Evolutionary conservation across 2,888 invertebrate species (phyloP).

Genomic region (Sinopyrophorus schimmeli): DNA sequence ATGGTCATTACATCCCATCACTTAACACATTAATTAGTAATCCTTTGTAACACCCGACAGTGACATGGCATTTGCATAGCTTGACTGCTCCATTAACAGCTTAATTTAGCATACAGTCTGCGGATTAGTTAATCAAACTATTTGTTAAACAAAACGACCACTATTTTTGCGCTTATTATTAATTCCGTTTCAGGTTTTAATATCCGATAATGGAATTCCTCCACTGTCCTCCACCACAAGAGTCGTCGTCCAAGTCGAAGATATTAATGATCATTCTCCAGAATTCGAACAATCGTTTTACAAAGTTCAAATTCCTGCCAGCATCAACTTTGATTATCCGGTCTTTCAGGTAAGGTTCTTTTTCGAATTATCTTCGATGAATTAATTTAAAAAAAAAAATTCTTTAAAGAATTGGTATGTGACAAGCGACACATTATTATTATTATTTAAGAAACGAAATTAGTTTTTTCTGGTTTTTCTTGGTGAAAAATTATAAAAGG

Average conservation of each 20-base stretch:
- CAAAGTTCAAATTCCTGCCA: constrained; percentile 75
- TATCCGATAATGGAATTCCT: constrained; percentile 78
- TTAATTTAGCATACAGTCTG: constrained; percentile 21
- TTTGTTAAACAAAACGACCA: constrained; percentile 6
- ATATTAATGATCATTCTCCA: constrained; percentile 87
- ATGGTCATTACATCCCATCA: constrained; percentile 35
- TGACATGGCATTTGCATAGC: constrained; percentile 32
- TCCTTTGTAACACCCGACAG: constrained; percentile 33
- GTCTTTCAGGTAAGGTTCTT: constrained; percentile 70
- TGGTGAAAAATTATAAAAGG: too few species aligned
- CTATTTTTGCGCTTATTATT: neutral
- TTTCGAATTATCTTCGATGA: too few species aligned
- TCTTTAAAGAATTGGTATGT: too few species aligned
- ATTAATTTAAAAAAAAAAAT: too few species aligned
- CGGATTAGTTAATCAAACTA: constrained; percentile 7
- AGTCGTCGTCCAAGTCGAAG: constrained; percentile 78
- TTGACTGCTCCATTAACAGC: constrained; percentile 24
- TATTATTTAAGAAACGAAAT: too few species aligned
- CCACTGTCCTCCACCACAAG: constrained; percentile 75
- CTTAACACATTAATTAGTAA: constrained; percentile 40
- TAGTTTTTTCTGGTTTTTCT: too few species aligned
- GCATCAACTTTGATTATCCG: constrained; percentile 58
- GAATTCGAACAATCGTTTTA: constrained; percentile 82
- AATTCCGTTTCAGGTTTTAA: constrained; percentile 60
- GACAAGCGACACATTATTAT: too few species aligned